phyloP scores from a whole-genome alignment of 2,113 vertebrate genomes.

The Apistogramma diplotaenia region DNA sequence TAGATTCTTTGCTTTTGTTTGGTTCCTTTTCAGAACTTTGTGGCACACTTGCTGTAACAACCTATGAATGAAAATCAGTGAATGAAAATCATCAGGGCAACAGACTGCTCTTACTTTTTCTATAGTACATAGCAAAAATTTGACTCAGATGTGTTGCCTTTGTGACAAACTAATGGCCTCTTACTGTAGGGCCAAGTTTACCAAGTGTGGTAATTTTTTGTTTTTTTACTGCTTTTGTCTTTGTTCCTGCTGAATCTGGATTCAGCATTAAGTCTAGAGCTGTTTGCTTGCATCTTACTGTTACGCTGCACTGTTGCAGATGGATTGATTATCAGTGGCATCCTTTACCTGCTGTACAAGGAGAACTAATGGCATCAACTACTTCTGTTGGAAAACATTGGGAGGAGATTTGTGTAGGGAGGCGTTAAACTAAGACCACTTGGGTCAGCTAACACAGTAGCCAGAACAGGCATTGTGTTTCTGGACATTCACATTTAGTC shows the following conservation, averaged over 20 bases:
- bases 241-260: slow-evolving; percentile 27
- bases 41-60: background rate
- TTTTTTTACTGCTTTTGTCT: slow-evolving; percentile 32
- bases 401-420: background rate
- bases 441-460: background rate
- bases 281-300: slow-evolving; percentile 23
- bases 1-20: background rate
- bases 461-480: background rate
- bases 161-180: slow-evolving; percentile 20
- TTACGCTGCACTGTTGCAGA: slow-evolving; percentile 14
- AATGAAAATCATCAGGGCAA: background rate
- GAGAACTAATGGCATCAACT: background rate
- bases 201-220: slow-evolving; percentile 51
- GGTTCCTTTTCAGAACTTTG: background rate
- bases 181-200: background rate
- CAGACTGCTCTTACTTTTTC: background rate
- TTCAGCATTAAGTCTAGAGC: slow-evolving; percentile 44
- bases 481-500: background rate
- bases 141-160: slow-evolving; percentile 21
- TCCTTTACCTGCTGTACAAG: slow-evolving; percentile 23
- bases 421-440: background rate
- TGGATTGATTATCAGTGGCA: background rate
- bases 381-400: background rate
- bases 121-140: slow-evolving; percentile 5
- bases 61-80: background rate